Evolutionary conservation across 2,888 invertebrate genomes (phyloP).

Genomic region (Clusia tigrina): DNA sequence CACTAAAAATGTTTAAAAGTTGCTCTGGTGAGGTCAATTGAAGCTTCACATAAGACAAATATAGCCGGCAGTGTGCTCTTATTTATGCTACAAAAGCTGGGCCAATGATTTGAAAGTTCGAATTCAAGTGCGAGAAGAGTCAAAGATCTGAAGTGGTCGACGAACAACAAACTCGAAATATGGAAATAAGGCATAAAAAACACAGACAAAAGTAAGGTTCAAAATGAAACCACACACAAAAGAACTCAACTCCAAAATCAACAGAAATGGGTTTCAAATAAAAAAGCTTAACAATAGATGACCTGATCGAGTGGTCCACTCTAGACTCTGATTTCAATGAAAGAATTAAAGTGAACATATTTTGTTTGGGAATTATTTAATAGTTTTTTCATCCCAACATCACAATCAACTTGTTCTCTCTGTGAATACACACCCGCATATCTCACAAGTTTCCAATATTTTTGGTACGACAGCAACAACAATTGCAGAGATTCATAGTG

Average conservation of each 20-base stretch:
- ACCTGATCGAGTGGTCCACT: neutral
- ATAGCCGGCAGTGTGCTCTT: no score
- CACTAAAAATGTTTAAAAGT: no score
- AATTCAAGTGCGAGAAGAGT: no score
- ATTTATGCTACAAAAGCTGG: no score
- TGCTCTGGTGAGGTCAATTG: no score
- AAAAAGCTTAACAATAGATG: no score
- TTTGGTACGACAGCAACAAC: neutral
- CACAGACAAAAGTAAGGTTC: no score
- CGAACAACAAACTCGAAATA: no score
- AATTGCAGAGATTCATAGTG: neutral
- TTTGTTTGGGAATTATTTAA: neutral
- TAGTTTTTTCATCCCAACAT: neutral
- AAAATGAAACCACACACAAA: neutral
- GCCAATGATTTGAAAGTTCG: no score
- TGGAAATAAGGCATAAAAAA: no score
- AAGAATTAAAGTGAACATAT: neutral
- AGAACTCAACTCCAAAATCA: neutral
- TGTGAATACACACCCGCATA: conserved; percentile 1
- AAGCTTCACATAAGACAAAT: no score
- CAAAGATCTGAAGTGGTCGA: no score
- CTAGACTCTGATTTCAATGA: conserved; percentile 3
- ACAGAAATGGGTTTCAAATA: neutral
- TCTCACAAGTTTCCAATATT: neutral
- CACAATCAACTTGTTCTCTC: neutral